Evolutionary conservation across 2,888 invertebrate species (phyloP).

Genomic region (Archips xylosteana): DNA sequence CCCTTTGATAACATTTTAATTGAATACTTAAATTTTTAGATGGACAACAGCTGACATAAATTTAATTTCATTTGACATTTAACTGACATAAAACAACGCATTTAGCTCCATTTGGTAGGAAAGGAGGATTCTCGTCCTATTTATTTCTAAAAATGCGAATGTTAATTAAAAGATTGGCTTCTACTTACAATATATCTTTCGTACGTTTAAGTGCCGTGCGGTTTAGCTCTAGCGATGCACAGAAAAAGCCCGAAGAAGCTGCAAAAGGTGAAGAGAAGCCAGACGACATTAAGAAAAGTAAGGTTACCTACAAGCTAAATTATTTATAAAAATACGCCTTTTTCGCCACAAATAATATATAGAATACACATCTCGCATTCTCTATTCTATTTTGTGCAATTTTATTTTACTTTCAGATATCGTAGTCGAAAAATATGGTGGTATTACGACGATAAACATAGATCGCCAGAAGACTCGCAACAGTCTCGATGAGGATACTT

Average conservation of each 20-base stretch:
- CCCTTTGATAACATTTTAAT: too few relatives aligned
- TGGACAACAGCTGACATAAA: too few relatives aligned
- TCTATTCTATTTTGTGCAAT: constrained; percentile 1
- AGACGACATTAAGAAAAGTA: constrained; percentile 74
- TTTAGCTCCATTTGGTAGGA: too few relatives aligned
- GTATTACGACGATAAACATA: constrained; percentile 93
- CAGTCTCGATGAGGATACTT: constrained; percentile 90
- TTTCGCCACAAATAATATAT: too few relatives aligned
- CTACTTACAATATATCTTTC: constrained; percentile 53
- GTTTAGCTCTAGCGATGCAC: constrained; percentile 59
- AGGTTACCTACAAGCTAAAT: constrained; percentile 53
- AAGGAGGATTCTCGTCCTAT: not conserved
- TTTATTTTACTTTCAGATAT: constrained; percentile 64
- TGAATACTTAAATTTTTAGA: too few relatives aligned
- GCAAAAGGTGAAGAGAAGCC: constrained; percentile 55
- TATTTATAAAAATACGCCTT: too few relatives aligned
- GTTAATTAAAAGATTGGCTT: constrained; percentile 69
- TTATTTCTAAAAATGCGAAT: constrained; percentile 59
- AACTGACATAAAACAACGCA: too few relatives aligned
- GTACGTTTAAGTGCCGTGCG: constrained; percentile 55
- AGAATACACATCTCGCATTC: not conserved
- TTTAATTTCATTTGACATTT: too few relatives aligned
- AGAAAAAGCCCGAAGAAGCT: constrained; percentile 58
- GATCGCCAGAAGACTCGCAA: constrained; percentile 94
- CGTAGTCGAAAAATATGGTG: constrained; percentile 86